Evolutionary conservation across 2,888 invertebrate genomes (phyloP), one percentile per base, ranked within the genome.

Genomic region (Nectonema munidae): DNA sequence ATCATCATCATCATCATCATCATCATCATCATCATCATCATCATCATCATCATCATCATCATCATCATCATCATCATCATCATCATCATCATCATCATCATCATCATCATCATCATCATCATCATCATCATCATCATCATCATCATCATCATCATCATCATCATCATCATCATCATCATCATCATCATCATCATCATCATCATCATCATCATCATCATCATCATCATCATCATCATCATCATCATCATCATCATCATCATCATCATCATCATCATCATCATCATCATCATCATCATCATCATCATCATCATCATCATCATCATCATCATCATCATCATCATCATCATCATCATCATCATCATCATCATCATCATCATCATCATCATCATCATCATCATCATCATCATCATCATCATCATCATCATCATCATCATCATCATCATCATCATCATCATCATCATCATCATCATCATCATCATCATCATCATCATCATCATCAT

Each of bases 81-180:
- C 29, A 41, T 34, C 30, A 14, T 44, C 44, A 5, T 46, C 48
- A 42, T 45, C 47, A 16, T 46, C 43, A 13, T 38, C 33, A 15
- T 43, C 40, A 37, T 47, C 42, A 47, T 48, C 47, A 11, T 34
- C 30, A 17, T 47, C 43, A 35, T 48, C 47, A 39, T 47, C 46
- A 37, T 48, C 48, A 16, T 39, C 29, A 47, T 48, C 28, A 14
- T 19, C n/a, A 13, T 32, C 20, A 37, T 39, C 25, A 38, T n/a
- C n/a, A n/a, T n/a, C n/a, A n/a, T n/a, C n/a, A n/a, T n/a, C n/a
- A n/a, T 42, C 37, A 35, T 39, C 29, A 17, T 40, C 20, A 37
- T 41, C 35, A 2, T 37, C 32, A 37, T 40, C 36, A 34, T 42
- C 35, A 42, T 42, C 40, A 40, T 40, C 42, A 43, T 42, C 40